Evolutionary conservation across 2,113 vertebrate species (phyloP).

Genomic region (Mesocricetus auratus): DNA sequence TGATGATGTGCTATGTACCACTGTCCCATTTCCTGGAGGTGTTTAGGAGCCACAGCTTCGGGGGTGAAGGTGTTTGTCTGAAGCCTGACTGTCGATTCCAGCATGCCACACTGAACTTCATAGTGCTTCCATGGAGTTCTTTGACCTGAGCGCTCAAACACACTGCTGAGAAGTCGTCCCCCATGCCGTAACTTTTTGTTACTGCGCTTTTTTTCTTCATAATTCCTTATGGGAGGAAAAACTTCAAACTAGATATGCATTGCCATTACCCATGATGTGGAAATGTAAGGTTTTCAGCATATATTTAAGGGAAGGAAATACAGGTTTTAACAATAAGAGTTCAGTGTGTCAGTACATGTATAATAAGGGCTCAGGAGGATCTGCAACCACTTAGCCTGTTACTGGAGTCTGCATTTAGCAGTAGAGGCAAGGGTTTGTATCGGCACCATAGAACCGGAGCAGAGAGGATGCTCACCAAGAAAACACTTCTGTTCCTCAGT

Average conservation of each 20-base stretch:
- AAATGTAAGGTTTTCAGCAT: conserved; percentile 60
- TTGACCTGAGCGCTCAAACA: background rate
- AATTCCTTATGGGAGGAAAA: background rate
- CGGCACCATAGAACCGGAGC: background rate
- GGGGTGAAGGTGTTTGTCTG: conserved; percentile 9
- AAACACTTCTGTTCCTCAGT: conserved; percentile 51
- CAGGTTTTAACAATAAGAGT: conserved; percentile 43
- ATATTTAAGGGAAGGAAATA: conserved; percentile 58
- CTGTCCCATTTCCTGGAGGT: background rate
- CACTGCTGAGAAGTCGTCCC: conserved; percentile 10
- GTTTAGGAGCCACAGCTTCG: background rate
- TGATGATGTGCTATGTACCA: conserved; percentile 34
- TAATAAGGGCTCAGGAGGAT: conserved; percentile 56
- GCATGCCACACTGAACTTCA: conserved; percentile 11
- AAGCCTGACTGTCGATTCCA: conserved; percentile 48
- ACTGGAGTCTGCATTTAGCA: conserved; percentile 63
- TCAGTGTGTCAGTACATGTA: conserved; percentile 35
- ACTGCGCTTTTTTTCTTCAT: background rate
- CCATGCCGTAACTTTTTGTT: background rate
- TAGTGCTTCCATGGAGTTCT: conserved; percentile 17
- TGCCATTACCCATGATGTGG: conserved; percentile 10
- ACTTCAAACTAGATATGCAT: background rate
- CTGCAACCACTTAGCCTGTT: conserved; percentile 60
- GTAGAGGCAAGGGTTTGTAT: conserved; percentile 22
- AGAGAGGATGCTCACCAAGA: conserved; percentile 59